A percentile compares a stretch with the other conserved stretches of the same genome.
phyloP scores from a whole-genome alignment of 1,140 invertebrate genomes.

The Euura lappo region DNA sequence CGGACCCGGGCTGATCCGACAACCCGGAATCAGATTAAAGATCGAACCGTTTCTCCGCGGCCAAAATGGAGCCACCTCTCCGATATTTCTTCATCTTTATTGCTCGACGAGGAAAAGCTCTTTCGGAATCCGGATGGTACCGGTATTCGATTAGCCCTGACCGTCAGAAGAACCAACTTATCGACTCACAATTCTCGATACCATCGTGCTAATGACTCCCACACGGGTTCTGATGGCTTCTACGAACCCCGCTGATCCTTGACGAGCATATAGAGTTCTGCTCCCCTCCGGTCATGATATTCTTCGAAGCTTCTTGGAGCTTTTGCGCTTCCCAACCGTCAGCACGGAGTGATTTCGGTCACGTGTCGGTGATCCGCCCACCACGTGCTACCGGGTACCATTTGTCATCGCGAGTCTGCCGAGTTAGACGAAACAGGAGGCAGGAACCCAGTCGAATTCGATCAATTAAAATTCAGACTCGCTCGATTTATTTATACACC shows the following conservation, averaged over 20 bases:
- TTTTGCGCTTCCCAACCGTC: no score
- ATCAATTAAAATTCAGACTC: no score
- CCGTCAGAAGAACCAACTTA: background rate
- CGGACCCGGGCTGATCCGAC: background rate
- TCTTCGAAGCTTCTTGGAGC: no score
- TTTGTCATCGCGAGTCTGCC: no score
- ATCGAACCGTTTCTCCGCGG: background rate
- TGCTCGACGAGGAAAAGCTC: background rate
- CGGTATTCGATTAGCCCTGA: background rate
- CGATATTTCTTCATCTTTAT: no score
- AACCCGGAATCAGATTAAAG: conserved; percentile 1
- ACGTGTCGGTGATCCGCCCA: background rate
- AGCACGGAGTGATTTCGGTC: background rate
- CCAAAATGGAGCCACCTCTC: no score
- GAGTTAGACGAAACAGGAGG: no score
- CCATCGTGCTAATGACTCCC: conserved; percentile 55
- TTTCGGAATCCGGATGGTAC: background rate
- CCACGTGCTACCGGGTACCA: background rate
- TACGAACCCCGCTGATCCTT: background rate
- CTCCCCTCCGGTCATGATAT: no score
- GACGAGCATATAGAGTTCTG: no score
- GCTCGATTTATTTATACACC: no score
- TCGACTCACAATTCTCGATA: conserved; percentile 41
- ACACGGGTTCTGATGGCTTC: conserved; percentile 30
- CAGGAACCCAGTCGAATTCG: no score